These are phyloP conservation scores for Lanius ludovicianus DNA, from an alignment of 2,113 vertebrate species.

Conservation along the genomic window DNA sequence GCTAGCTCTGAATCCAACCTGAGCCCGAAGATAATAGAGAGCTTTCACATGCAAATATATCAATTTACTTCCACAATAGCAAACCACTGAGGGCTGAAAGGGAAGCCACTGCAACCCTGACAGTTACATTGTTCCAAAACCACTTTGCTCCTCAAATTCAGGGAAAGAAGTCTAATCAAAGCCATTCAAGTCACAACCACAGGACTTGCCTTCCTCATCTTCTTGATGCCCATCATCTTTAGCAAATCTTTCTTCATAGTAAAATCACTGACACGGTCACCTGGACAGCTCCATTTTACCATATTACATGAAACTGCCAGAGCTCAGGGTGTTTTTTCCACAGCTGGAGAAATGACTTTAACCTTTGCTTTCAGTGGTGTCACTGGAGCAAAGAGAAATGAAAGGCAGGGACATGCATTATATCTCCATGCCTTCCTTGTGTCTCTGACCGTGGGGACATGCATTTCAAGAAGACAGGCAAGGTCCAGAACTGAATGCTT, in stretches of 20 bases:
- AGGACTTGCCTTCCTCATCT: background rate
- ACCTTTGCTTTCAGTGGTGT: background rate
- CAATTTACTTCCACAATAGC: slow-evolving; percentile 39
- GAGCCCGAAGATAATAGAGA: background rate
- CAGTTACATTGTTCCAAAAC: background rate
- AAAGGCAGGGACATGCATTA: background rate
- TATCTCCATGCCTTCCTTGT: background rate
- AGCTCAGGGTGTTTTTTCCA: background rate
- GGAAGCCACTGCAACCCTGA: background rate
- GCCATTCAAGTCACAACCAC: background rate
- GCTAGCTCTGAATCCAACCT: background rate
- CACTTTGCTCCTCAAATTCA: background rate
- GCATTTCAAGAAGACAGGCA: background rate
- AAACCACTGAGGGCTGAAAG: background rate
- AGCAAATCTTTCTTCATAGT: background rate
- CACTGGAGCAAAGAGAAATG: background rate
- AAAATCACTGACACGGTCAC: background rate
- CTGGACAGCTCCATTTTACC: background rate
- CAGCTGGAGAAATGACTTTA: background rate
- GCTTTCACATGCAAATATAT: slow-evolving; percentile 59
- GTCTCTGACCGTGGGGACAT: fast-evolving
- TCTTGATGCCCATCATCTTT: background rate
- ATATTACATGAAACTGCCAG: background rate
- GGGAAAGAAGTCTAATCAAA: slow-evolving; percentile 7
- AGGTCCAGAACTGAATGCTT: background rate